A percentile compares a stretch with the other conserved stretches of the same genome.
phyloP scores from a whole-genome alignment of 2,888 invertebrate species.

The Bombylius discolor region DNA sequence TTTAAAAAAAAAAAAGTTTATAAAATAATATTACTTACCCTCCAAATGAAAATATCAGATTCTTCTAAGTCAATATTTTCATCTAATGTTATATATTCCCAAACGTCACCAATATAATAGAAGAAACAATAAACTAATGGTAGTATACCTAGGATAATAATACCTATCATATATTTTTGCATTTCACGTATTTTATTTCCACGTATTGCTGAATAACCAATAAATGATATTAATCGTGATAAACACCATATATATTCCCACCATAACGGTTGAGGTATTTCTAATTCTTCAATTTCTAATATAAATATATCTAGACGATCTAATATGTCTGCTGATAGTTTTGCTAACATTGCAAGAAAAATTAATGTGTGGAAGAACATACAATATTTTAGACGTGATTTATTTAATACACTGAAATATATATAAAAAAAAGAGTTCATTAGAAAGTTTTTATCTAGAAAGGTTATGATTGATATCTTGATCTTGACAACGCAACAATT shows the following conservation, averaged over 20 bases:
- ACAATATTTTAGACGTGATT: conserved; percentile 87
- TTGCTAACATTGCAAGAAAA: conserved; percentile 80
- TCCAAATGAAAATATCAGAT: conserved; percentile 64
- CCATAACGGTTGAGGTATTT: conserved; percentile 63
- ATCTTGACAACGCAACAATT: no score
- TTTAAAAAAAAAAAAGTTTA: background rate
- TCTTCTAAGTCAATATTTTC: conserved; percentile 45
- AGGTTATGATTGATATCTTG: no score
- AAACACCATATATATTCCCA: conserved; percentile 94
- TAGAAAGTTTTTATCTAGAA: no score
- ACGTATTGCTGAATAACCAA: conserved; percentile 75
- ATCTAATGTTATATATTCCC: conserved; percentile 56
- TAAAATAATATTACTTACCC: conserved; percentile 41
- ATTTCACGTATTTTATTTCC: conserved; percentile 67
- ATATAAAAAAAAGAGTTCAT: background rate
- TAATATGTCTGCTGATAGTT: conserved; percentile 80
- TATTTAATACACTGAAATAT: conserved; percentile 80
- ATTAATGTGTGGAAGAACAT: conserved; percentile 86
- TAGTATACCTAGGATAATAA: conserved; percentile 60
- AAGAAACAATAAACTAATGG: conserved; percentile 70
- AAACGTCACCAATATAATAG: conserved; percentile 74
- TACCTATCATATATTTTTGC: conserved; percentile 70
- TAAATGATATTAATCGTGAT: conserved; percentile 68
- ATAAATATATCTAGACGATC: conserved; percentile 89
- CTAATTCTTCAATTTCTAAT: conserved; percentile 82